These are phyloP conservation scores for Odontothrips loti DNA, from an alignment of 2,888 invertebrate genomes.

Conservation along the genomic window DNA sequence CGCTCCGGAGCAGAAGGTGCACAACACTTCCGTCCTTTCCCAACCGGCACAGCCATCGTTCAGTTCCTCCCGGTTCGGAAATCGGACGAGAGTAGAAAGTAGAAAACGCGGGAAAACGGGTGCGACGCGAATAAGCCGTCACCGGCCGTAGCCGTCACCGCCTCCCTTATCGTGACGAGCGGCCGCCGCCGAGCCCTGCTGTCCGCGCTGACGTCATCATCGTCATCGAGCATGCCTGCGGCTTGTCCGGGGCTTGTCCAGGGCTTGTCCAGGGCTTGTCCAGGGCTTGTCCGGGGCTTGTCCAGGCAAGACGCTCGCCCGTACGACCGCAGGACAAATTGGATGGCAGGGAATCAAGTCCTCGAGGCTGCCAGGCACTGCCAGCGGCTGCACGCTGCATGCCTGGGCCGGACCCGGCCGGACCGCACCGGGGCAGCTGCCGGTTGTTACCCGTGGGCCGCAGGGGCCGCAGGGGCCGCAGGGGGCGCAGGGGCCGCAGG, in stretches of 20 bases:
- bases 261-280: neutral
- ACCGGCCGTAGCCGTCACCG: no score
- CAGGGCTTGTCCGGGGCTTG: neutral
- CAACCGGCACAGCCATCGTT: no score
- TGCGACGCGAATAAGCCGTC: no score
- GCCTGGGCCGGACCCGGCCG: no score
- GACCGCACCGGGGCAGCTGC: neutral
- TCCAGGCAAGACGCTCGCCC: neutral
- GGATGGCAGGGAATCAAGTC: slow-evolving; percentile 1
- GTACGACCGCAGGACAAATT: slow-evolving; percentile 5
- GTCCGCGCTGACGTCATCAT: neutral
- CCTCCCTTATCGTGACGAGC: no score
- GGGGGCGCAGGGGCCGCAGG: no score
- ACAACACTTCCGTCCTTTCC: neutral
- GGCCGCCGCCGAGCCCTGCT: neutral
- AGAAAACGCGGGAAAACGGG: no score
- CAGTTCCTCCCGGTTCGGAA: neutral
- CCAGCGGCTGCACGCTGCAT: neutral
- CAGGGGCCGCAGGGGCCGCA: no score
- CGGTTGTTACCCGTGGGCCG: neutral
- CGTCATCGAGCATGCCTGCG: neutral
- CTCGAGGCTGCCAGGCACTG: neutral
- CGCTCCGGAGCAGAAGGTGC: neutral
- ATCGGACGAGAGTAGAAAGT: no score
- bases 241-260: neutral